phyloP scores from a whole-genome alignment of 2,888 invertebrate genomes.

The Xestobium rufovillosum region DNA sequence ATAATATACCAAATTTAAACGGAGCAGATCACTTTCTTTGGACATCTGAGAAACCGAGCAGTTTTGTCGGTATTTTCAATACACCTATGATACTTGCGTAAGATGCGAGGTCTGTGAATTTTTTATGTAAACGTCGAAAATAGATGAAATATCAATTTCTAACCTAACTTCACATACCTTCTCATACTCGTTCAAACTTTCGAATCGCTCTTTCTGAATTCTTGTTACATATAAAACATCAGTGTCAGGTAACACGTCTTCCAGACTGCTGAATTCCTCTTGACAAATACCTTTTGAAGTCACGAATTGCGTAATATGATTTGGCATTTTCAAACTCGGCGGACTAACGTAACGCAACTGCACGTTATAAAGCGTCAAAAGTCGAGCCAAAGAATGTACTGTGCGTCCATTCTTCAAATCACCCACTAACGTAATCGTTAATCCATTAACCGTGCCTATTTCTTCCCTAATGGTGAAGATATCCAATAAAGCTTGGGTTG shows the following conservation, averaged over 20 bases:
- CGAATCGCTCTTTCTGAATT: constrained; percentile 91
- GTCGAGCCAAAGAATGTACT: constrained; percentile 91
- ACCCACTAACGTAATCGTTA: constrained; percentile 97
- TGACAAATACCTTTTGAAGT: constrained; percentile 72
- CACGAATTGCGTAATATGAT: constrained; percentile 73
- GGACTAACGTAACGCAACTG: constrained; percentile 90
- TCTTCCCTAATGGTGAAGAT: constrained; percentile 98
- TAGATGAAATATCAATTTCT: neutral
- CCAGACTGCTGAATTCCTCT: constrained; percentile 62
- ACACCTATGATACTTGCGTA: no score
- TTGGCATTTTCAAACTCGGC: constrained; percentile 81
- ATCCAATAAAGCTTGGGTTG: constrained; percentile 95
- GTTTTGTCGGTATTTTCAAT: no score
- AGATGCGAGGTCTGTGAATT: no score
- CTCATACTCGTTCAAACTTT: constrained; percentile 74
- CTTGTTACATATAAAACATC: constrained; percentile 98
- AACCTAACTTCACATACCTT: constrained; percentile 50
- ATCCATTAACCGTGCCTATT: constrained; percentile 95
- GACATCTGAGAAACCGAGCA: no score
- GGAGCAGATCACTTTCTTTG: neutral
- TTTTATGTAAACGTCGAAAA: neutral
- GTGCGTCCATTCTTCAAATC: constrained; percentile 97
- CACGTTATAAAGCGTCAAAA: constrained; percentile 90
- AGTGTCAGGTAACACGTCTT: constrained; percentile 83
- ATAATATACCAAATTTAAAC: neutral